Evolutionary conservation across 1,140 invertebrate genomes (phyloP).

Genomic region (Conus betulinus): DNA sequence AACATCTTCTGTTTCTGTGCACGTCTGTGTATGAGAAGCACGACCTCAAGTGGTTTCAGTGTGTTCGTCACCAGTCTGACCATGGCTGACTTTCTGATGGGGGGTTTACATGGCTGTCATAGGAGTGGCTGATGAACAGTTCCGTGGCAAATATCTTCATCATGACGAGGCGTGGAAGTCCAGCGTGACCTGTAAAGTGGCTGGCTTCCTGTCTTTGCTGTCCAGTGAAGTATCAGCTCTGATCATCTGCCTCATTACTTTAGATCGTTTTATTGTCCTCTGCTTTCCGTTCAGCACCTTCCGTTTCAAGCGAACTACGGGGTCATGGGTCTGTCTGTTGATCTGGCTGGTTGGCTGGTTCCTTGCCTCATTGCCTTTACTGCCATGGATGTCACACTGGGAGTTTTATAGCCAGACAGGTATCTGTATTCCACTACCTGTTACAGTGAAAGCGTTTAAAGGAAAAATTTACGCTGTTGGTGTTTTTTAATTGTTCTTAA

Average conservation of each 20-base stretch:
- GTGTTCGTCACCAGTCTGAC: too few species aligned
- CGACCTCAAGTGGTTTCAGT: too few species aligned
- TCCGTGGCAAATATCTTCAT: too few species aligned
- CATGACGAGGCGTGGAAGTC: conserved; percentile 59
- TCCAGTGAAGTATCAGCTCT: too few species aligned
- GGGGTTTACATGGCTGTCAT: too few species aligned
- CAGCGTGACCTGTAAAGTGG: conserved; percentile 51
- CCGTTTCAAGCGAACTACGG: conserved; percentile 34
- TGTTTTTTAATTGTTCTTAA: conserved; percentile 55
- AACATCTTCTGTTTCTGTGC: too few species aligned
- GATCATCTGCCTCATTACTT: too few species aligned
- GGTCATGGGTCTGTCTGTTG: not conserved
- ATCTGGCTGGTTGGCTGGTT: not conserved
- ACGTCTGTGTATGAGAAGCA: too few species aligned
- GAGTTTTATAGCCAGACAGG: conserved; percentile 55
- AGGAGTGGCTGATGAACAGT: too few species aligned
- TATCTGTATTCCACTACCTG: conserved; percentile 53
- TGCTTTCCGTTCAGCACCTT: conserved; percentile 57
- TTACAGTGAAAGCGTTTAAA: conserved; percentile 33
- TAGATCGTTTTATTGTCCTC: conserved; percentile 28
- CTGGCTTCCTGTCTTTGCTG: conserved; percentile 47
- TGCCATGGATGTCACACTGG: conserved; percentile 33
- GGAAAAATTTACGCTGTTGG: conserved; percentile 50
- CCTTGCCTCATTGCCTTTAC: not conserved
- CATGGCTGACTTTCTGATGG: too few species aligned